A percentile compares a stretch with the other conserved stretches of the same genome.
phyloP scores from a whole-genome alignment of 1,140 invertebrate genomes.

The Liolophura sinensis region DNA sequence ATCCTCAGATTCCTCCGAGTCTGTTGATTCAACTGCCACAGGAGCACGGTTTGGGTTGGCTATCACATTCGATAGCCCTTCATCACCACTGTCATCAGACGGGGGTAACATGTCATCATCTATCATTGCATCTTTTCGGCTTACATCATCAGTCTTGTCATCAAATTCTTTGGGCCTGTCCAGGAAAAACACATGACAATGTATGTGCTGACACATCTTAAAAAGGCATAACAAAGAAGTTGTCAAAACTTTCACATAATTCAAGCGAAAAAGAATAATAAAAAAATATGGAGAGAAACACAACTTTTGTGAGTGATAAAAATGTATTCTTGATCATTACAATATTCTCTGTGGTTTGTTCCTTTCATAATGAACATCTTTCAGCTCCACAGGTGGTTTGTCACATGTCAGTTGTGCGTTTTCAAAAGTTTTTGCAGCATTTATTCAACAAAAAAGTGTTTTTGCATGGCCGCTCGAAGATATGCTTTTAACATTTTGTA shows the following conservation, averaged over 20 bases:
- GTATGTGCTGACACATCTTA: neutral
- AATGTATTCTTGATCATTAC: neutral
- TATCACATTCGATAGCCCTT: slow-evolving; percentile 2
- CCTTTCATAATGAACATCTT: too few species aligned
- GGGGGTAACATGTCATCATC: slow-evolving; percentile 47
- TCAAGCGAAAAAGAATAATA: neutral
- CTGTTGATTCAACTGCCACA: too few species aligned
- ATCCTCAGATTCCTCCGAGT: too few species aligned
- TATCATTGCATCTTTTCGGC: slow-evolving; percentile 24
- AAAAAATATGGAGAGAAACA: neutral
- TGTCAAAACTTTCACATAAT: neutral
- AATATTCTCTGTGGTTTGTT: too few species aligned
- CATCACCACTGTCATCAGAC: slow-evolving; percentile 35
- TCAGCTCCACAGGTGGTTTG: too few species aligned
- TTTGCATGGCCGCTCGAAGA: too few species aligned
- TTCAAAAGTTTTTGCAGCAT: too few species aligned
- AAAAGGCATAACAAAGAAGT: neutral
- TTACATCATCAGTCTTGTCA: slow-evolving; percentile 13
- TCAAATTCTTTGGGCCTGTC: slow-evolving; percentile 35
- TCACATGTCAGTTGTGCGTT: too few species aligned
- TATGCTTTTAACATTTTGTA: too few species aligned
- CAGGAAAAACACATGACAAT: neutral
- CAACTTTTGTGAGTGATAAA: neutral
- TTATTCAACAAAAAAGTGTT: too few species aligned
- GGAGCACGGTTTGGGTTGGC: too few species aligned